Evolutionary conservation across 2,888 invertebrate genomes (phyloP), one percentile per base, ranked within the genome.

Genomic region (Sussaba pulchella): DNA sequence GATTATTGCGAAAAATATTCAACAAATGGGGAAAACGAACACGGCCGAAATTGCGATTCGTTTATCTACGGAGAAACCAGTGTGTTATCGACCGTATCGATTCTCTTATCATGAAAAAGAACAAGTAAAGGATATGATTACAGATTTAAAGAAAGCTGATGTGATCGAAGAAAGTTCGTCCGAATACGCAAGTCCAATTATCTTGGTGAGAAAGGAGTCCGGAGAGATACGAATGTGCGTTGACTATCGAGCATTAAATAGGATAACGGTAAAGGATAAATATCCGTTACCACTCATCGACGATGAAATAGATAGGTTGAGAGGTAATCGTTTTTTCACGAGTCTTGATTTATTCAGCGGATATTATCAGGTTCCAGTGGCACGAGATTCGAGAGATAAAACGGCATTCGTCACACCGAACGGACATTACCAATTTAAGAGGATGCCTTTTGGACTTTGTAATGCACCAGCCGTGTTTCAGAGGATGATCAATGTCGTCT

Each of bases 281-380:
- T 88, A 89, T 74, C 90, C 90, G 0, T 82, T 91, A 79, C 89
- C 91, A 3, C 84, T 85, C n/a, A 88, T 92, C 0, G 88, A 90
- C 36, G 91, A 92, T 39, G 82, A 90, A 71, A 12, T 89, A 4
- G 86, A 88, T 26, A 73, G 84, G 8, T 52, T 91, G 10, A 73
- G 83, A 8, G 89, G 88, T 1, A 79, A 47, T 17, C 69, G 75
- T 24, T 85, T 69, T 72, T 91, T 87, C 31, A 31, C 31, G 6
- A 31, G 31, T 6, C 6, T 31, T 2, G 31, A 31, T 31, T 31
- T 31, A 31, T 31, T 31, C 6, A 31, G 31, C 31, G 31, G 31
- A 31, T 31, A 31, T 31, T 31, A 31, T 31, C 31, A 31, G 31
- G 6, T 31, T 5, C 31, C 31, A 6, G 6, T 31, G 31, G 31